These are phyloP conservation scores for Chelon labrosus DNA, from an alignment of 2,797 vertebrate genomes.

Conservation along the genomic window DNA sequence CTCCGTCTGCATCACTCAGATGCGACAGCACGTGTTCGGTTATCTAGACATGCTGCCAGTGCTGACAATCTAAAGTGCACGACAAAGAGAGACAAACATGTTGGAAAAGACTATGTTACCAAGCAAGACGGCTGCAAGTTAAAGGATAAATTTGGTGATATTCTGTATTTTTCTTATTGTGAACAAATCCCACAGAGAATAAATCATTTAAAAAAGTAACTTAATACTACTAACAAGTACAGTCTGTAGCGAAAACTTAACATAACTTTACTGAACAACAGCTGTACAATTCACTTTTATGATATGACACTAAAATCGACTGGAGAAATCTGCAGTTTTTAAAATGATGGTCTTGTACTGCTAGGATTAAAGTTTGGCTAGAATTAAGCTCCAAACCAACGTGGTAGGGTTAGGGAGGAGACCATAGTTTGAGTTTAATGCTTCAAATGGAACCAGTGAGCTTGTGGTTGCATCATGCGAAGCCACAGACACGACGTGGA, in stretches of 20 bases:
- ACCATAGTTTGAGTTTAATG: no score
- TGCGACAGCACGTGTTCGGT: conserved; percentile 13
- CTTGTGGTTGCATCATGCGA: no score
- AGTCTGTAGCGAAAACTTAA: background rate
- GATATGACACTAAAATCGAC: no score
- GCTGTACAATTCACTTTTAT: background rate
- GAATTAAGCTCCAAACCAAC: no score
- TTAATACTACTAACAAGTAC: background rate
- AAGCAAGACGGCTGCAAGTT: background rate
- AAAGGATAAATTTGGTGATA: background rate
- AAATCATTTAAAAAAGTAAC: background rate
- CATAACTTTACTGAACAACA: background rate
- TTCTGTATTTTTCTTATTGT: background rate
- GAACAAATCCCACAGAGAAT: background rate
- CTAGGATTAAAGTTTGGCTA: background rate
- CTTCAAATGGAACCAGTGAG: no score
- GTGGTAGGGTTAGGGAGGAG: no score
- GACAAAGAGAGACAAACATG: conserved; percentile 1
- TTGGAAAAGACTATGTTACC: conserved; percentile 6
- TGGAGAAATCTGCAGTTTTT: no score
- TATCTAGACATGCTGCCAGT: conserved; percentile 12
- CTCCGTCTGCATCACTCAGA: conserved; percentile 10
- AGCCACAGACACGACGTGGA: no score
- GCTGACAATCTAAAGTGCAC: conserved; percentile 14
- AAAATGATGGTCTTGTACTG: no score